These are phyloP conservation scores for Scytalopus superciliaris DNA, from an alignment of 2,113 vertebrate genomes.

Conservation along the genomic window DNA sequence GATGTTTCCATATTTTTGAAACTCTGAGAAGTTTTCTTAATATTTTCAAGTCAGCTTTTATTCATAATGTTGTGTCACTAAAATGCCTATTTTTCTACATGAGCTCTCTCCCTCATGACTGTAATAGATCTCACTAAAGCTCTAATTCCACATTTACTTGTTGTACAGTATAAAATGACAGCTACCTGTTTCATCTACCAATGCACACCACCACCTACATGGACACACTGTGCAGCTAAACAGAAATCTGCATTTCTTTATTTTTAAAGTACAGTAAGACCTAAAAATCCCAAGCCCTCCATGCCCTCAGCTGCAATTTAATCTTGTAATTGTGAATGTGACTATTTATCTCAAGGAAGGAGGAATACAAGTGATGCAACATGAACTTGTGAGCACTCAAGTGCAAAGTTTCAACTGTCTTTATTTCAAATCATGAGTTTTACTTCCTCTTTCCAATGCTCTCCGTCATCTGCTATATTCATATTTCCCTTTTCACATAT, in stretches of 20 bases:
- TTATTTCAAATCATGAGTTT: neutral
- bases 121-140: neutral
- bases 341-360: neutral
- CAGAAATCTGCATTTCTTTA: neutral
- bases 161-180: neutral
- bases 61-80: neutral
- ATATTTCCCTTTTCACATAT: neutral
- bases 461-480: neutral
- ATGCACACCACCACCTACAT: neutral
- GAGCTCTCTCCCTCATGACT: neutral
- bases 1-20: neutral
- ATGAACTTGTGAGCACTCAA: rapidly evolving
- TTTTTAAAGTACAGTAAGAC: neutral
- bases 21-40: neutral
- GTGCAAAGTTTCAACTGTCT: neutral
- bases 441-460: neutral
- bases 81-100: neutral
- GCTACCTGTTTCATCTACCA: neutral
- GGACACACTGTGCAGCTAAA: neutral
- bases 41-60: neutral
- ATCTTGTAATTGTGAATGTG: neutral
- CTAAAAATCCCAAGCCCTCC: neutral
- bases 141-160: neutral
- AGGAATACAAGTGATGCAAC: neutral
- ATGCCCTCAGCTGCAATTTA: neutral